Percentiles rank a stretch among this genome's conserved stretches.
These are phyloP conservation scores for Ivindomyrus marchei DNA, from an alignment of 2,113 vertebrate species.

Conservation along the genomic window DNA sequence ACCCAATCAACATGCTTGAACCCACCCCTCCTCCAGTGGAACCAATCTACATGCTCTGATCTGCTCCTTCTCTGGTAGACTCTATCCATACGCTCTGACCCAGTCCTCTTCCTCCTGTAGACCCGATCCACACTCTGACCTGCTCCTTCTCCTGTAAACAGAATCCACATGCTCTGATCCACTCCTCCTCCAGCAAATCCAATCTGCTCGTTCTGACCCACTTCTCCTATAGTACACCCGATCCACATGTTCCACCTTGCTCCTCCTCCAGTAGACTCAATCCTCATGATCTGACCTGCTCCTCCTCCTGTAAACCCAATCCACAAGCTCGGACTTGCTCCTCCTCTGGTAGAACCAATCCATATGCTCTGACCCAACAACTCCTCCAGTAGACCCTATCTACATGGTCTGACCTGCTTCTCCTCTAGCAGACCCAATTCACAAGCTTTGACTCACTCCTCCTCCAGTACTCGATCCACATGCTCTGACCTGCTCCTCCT, in stretches of 20 bases:
- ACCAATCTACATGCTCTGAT: neutral
- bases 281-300: neutral
- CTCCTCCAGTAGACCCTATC: constrained; percentile 8
- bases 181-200: neutral
- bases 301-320: neutral
- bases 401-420: constrained; percentile 28
- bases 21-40: constrained; percentile 21
- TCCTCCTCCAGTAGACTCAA: neutral
- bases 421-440: neutral
- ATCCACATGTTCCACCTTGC: constrained; percentile 25
- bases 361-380: constrained; percentile 17
- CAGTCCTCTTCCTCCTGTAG: constrained; percentile 5
- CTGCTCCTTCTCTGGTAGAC: neutral
- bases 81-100: constrained; percentile 11
- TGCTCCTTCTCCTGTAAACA: constrained; percentile 12
- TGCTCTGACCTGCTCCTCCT: neutral
- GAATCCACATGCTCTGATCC: neutral
- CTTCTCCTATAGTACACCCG: constrained; percentile 9
- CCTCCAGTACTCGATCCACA: neutral
- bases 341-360: neutral
- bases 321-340: neutral
- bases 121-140: constrained; percentile 30
- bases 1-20: neutral
- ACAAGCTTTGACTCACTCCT: neutral
- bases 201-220: constrained; percentile 1